Evolutionary conservation across 2,113 vertebrate species (phyloP), one percentile per base, ranked within the genome.

Genomic region (Dryoscopus gambensis): DNA sequence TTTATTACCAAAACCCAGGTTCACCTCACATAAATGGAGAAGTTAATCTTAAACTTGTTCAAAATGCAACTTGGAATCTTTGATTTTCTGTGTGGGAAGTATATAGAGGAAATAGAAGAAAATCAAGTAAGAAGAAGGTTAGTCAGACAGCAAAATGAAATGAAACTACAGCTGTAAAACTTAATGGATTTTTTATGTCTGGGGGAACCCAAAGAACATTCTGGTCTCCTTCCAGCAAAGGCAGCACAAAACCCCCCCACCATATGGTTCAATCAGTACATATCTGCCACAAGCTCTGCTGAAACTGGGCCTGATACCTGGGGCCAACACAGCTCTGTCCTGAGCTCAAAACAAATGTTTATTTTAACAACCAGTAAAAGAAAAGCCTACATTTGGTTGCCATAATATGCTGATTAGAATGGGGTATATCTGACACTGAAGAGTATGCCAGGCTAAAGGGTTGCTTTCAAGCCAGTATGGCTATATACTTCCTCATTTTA

Each of bases 41-140:
- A 93, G 83, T 84, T 94, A 83, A 84, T 90, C 59, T 78, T 65
- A 84, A 87, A 71, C 56, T 86, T 75, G 33, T 60, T 89, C 84
- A 93, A 87, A 96, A 87, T 7, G 49, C 49, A 90, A 49, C 90
- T 79, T 57, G 49, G 73, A 87, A 87, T 71, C 24, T 89, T 71
- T 62, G 49, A 59, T 39, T 73, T 83, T 90, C 39, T 92, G 31
- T 67, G 49, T 0, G 4, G 83, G 88, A 92, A 96, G 63, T 1
- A 0, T 24, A 53, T 3, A 89, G 60, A 88, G 52, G 65, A 90
- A 96, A 91, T 77, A 94, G 77, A 80, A 91, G 59, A 86, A 84
- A 67, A 75, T 78, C 40, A 49, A 91, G 18, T 60, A 50, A 94
- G 60, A 81, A 62, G 56, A 23, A 16, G 24, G 37, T 57, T 92